phyloP scores from a whole-genome alignment of 2,888 invertebrate species.

The Trimorus sp. region DNA sequence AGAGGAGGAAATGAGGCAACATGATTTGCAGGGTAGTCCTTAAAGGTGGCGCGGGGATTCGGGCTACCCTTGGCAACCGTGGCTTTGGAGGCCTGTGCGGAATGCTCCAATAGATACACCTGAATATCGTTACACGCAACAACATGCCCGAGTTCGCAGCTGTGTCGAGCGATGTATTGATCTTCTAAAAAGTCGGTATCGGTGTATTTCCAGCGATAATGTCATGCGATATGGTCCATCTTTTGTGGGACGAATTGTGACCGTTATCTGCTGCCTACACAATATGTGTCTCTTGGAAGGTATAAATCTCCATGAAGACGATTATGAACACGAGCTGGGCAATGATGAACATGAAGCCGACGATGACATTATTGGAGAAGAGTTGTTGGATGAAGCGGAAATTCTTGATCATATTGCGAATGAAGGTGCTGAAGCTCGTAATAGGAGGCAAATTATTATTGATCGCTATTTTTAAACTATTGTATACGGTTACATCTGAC shows the following conservation, averaged over 20 bases:
- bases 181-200: neutral
- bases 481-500: neutral
- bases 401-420: neutral
- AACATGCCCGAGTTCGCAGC: neutral
- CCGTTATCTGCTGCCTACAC: constrained; percentile 1
- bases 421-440: neutral
- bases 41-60: neutral
- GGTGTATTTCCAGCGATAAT: constrained; percentile 4
- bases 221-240: constrained; percentile 2
- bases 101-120: neutral
- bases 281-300: constrained; percentile 11
- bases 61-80: neutral
- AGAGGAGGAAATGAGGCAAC: neutral
- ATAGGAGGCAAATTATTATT: neutral
- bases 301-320: neutral
- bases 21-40: neutral
- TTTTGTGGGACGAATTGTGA: neutral
- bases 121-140: neutral
- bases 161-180: constrained; percentile 1
- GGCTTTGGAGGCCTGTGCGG: constrained; percentile 1
- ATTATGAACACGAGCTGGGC: neutral
- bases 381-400: neutral
- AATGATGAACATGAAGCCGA: neutral
- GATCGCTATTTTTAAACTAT: neutral
- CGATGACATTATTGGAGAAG: neutral